These are phyloP conservation scores for Xiphorhynchus elegans DNA, from an alignment of 2,113 vertebrate species.

Conservation along the genomic window DNA sequence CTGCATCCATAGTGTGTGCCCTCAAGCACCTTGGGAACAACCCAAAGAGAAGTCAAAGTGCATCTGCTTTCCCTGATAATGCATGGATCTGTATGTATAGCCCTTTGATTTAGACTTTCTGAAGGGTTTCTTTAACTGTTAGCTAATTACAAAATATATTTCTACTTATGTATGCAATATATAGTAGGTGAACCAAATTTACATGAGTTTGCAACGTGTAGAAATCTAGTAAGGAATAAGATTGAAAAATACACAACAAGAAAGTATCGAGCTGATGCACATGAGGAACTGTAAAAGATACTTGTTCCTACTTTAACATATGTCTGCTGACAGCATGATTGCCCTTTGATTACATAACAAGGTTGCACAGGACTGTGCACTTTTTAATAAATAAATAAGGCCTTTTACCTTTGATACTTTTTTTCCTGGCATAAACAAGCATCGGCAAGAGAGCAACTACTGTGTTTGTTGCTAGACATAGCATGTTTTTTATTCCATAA, in stretches of 20 bases:
- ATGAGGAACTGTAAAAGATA: neutral
- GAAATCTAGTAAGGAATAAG: neutral
- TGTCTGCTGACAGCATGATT: neutral
- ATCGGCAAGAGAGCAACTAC: neutral
- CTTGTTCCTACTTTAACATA: neutral
- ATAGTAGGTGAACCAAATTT: neutral
- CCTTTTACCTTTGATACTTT: neutral
- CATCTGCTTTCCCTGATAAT: neutral
- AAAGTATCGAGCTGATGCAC: neutral
- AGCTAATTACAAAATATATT: neutral
- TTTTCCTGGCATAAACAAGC: neutral
- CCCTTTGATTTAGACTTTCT: neutral
- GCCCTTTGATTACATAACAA: neutral
- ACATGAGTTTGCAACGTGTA: neutral
- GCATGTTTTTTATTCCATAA: neutral
- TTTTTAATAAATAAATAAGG: neutral
- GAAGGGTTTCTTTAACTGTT: neutral
- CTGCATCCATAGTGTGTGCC: neutral
- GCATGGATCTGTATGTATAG: neutral
- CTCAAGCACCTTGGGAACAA: neutral
- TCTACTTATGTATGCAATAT: neutral
- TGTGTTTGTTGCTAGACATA: neutral
- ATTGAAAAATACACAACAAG: neutral
- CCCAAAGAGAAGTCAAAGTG: neutral
- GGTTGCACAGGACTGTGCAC: neutral